Conservation (phyloP, 2,888 invertebrate genomes). For the Polyommatus iphigenia region DNA sequence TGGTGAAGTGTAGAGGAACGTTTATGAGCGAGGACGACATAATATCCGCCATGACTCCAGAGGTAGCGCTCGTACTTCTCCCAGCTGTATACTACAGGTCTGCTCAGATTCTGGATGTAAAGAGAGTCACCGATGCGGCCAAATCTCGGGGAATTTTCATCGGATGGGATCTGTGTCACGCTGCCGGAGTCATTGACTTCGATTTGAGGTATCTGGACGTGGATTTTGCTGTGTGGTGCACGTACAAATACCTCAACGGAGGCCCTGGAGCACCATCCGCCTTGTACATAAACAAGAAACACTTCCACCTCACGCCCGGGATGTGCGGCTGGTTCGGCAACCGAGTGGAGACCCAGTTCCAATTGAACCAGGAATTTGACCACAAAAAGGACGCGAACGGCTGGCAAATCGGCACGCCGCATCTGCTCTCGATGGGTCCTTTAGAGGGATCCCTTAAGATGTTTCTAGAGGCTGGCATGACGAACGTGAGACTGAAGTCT, state of each 20-base stretch:
- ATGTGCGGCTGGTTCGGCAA: constrained; percentile 67
- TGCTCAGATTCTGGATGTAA: constrained; percentile 65
- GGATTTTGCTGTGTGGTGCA: constrained; percentile 72
- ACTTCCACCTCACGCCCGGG: constrained; percentile 60
- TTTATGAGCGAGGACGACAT: constrained; percentile 60
- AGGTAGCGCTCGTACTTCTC: constrained; percentile 58
- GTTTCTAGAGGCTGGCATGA: constrained; percentile 58
- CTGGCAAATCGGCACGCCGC: constrained; percentile 65
- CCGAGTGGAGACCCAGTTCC: constrained; percentile 58
- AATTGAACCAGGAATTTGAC: constrained; percentile 61
- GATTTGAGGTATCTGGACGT: constrained; percentile 59
- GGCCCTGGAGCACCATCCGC: constrained; percentile 63
- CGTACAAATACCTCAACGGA: constrained; percentile 69
- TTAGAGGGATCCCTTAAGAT: constrained; percentile 63
- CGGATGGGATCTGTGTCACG: constrained; percentile 70
- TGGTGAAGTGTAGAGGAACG: constrained; percentile 53
- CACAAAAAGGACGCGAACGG: constrained; percentile 62
- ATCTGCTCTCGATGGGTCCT: constrained; percentile 60
- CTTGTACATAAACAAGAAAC: constrained; percentile 62
- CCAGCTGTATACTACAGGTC: constrained; percentile 63
- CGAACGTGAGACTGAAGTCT: constrained; percentile 62
- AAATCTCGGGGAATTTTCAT: constrained; percentile 56
- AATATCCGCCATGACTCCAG: constrained; percentile 63
- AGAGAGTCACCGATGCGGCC: constrained; percentile 57
- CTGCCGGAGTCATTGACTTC: constrained; percentile 59